Evolutionary conservation across 2,797 vertebrate genomes (phyloP), one percentile per base, ranked within the genome.

Genomic region (Lagocephalus sceleratus): DNA sequence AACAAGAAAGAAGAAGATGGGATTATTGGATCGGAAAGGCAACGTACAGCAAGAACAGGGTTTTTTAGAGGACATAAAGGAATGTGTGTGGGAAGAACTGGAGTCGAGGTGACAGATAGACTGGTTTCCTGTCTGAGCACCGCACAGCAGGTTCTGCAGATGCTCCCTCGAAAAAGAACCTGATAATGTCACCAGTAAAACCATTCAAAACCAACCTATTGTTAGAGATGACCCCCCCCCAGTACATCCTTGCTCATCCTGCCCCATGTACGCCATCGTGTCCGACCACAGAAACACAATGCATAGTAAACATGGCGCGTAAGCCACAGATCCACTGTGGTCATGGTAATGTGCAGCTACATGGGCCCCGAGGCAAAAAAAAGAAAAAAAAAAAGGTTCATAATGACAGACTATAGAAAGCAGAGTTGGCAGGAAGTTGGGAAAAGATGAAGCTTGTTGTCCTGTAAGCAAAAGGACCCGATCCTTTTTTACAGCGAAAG

Each of bases 361-460:
- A 1, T 51, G 39, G 21, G 44, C 46, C 60, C 63, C 1, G 5
- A 53, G 35, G 47, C 53, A 48, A 25, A 63, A 46, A 51, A 25
- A 63, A 47, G 12, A 48, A 25, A 63, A 46, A 51, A 25, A 63
- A 47, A 15, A 62, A 47, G 12, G 47, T 17, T 47, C n/a, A 20
- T 80, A 82, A 87, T 84, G 71, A 84, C 47, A 83, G 85, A 64
- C 54, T 75, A 35, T 20, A 20, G 57, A 7, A 0, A 50, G 54
- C 16, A 20, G 54, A 73, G 75, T 69, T 68, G 68, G 59, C 77
- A 70, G 62, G 63, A 68, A 54, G 60, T 45, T 32, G 43, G 54
- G 51, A 55, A 54, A 14, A 48, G 17, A 52, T 51, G 38, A n/a
- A 51, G 26, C 41, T 48, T 20, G 12, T 45, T 29, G 54, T 61